Evolutionary conservation across 1,140 invertebrate species (phyloP).

Genomic region (Maniola jurtina): DNA sequence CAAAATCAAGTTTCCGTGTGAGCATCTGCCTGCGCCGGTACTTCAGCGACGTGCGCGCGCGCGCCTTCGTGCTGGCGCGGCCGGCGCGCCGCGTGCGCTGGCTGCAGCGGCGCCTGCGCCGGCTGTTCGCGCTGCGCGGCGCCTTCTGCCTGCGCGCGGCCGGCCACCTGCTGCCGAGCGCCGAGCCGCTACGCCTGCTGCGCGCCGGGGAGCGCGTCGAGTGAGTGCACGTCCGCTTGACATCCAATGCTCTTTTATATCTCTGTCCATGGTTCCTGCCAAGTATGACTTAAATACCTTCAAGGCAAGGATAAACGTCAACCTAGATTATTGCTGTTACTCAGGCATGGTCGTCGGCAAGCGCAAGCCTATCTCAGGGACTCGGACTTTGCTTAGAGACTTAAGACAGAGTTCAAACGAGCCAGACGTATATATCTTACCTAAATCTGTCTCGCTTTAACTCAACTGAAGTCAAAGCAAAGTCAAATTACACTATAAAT

Average conservation of each 20-base stretch:
- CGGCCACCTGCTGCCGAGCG: slow-evolving; percentile 34
- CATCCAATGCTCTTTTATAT: not conserved
- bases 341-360: too few relatives aligned
- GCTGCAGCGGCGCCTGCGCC: slow-evolving; percentile 32
- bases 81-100: slow-evolving; percentile 21
- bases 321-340: too few relatives aligned
- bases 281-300: too few relatives aligned
- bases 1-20: slow-evolving; percentile 26
- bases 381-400: too few relatives aligned
- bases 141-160: slow-evolving; percentile 29
- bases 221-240: not conserved
- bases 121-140: slow-evolving; percentile 27
- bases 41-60: slow-evolving; percentile 35
- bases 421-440: too few relatives aligned
- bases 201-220: not conserved
- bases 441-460: too few relatives aligned
- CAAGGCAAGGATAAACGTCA: too few relatives aligned
- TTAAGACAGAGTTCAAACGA: too few relatives aligned
- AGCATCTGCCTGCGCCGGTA: slow-evolving; percentile 36
- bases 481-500: too few relatives aligned
- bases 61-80: slow-evolving; percentile 26
- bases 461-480: too few relatives aligned
- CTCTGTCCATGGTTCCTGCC: not conserved
- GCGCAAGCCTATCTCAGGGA: too few relatives aligned
- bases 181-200: slow-evolving; percentile 30